Percentiles rank a stretch among this genome's conserved stretches.
Evolutionary conservation across 2,797 vertebrate species (phyloP).

Genomic region (Rhodeus uyekii): DNA sequence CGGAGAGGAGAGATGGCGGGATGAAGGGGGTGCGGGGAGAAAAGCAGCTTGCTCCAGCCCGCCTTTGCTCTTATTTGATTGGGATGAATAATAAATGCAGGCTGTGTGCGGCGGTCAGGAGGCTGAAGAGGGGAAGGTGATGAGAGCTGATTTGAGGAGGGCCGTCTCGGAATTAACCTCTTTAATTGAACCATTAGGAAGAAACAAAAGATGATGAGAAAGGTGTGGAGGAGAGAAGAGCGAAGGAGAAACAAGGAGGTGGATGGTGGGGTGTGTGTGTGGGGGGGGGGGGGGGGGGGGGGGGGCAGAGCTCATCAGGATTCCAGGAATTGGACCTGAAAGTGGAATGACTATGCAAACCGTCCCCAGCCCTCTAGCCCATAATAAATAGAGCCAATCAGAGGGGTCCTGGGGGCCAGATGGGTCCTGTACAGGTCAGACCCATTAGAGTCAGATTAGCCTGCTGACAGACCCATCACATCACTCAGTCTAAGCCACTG

Average conservation of each 20-base stretch:
- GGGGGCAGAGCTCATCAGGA: conserved; percentile 69
- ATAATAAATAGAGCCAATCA: conserved; percentile 83
- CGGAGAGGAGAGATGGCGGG: conserved; percentile 43
- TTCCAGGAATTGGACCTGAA: conserved; percentile 72
- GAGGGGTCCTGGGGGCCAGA: conserved; percentile 75
- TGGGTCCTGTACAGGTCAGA: conserved; percentile 82
- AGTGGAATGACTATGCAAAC: conserved; percentile 74
- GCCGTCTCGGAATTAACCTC: conserved; percentile 77
- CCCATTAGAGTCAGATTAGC: conserved; percentile 82
- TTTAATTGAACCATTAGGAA: conserved; percentile 83
- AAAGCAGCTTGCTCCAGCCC: conserved; percentile 92
- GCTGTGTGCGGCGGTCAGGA: conserved; percentile 55
- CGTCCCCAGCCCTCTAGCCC: conserved; percentile 61
- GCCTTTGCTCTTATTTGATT: conserved; percentile 92
- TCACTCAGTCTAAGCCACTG: conserved; percentile 69
- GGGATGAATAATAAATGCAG: conserved; percentile 98
- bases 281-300: conserved; percentile 53
- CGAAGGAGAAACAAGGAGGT: conserved; percentile 35
- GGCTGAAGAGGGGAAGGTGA: conserved; percentile 65
- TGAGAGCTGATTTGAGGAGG: conserved; percentile 76
- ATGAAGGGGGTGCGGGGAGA: conserved; percentile 64
- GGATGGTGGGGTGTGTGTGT: too few relatives aligned
- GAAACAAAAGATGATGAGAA: conserved; percentile 72
- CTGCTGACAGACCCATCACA: conserved; percentile 74
- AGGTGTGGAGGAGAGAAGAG: conserved; percentile 31